Evolutionary conservation across 2,888 invertebrate genomes (phyloP).

Genomic region (Chaitophorus viminalis): DNA sequence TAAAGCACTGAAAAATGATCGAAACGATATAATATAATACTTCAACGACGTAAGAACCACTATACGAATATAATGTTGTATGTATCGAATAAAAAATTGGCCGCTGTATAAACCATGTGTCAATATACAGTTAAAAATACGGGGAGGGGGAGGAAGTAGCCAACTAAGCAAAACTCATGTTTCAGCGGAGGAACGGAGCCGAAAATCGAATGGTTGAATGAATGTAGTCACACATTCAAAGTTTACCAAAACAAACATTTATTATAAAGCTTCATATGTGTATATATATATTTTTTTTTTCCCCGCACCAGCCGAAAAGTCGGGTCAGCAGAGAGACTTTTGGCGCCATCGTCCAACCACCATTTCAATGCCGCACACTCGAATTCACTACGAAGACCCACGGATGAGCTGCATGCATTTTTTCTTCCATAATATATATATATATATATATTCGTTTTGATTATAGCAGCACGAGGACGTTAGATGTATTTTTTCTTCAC

Average conservation of each 20-base stretch:
- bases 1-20: not conserved
- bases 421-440: not conserved
- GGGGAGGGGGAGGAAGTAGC: not conserved
- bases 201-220: conserved; percentile 53
- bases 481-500: conserved; percentile 27
- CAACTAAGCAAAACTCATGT: conserved; percentile 9
- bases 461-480: conserved; percentile 9
- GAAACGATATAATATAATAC: not conserved
- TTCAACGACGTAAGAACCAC: not conserved
- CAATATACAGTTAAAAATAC: conserved; percentile 38
- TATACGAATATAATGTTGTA: not conserved
- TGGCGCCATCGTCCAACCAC: conserved; percentile 53
- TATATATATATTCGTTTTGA: conserved; percentile 9
- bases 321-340: conserved; percentile 58
- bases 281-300: no score
- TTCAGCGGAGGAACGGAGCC: conserved; percentile 1
- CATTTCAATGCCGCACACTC: conserved; percentile 30
- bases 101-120: conserved; percentile 37
- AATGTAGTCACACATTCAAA: conserved; percentile 58
- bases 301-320: conserved; percentile 43
- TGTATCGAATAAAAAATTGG: conserved; percentile 31
- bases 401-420: conserved; percentile 15
- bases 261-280: conserved; percentile 56
- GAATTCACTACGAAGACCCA: conserved; percentile 52
- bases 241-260: conserved; percentile 62